These are phyloP conservation scores for Eleginops maclovinus DNA, from an alignment of 2,113 vertebrate species.

Conservation along the genomic window DNA sequence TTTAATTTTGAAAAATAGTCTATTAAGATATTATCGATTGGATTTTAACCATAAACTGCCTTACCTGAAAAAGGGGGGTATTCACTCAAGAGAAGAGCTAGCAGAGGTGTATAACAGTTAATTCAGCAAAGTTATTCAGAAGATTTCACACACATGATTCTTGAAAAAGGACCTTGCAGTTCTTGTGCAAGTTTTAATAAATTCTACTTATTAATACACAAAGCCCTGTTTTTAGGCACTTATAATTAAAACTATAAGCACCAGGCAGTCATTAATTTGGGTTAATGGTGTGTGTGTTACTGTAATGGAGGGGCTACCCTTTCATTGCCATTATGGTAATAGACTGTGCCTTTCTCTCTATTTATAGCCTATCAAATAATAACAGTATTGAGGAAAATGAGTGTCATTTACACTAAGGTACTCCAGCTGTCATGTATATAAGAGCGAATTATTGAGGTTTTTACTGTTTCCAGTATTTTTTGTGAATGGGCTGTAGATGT, in stretches of 20 bases:
- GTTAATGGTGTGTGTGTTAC: background rate
- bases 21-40: no score
- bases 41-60: no score
- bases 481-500: constrained; percentile 29
- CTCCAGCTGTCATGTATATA: background rate
- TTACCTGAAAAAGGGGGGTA: no score
- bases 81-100: no score
- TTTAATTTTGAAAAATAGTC: background rate
- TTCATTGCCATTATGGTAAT: background rate
- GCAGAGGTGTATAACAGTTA: background rate
- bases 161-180: background rate
- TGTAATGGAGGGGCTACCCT: background rate
- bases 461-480: constrained; percentile 22
- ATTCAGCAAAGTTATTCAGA: background rate
- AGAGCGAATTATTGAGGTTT: constrained; percentile 16
- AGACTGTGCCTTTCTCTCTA: background rate
- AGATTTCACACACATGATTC: background rate
- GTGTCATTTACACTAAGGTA: background rate
- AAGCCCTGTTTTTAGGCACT: no score
- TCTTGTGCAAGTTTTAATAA: background rate
- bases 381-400: background rate
- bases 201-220: background rate
- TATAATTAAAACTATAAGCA: background rate
- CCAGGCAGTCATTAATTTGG: background rate
- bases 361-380: constrained; percentile 4